Conservation (phyloP, 2,888 invertebrate genomes). For the Cylloceria caligata region DNA sequence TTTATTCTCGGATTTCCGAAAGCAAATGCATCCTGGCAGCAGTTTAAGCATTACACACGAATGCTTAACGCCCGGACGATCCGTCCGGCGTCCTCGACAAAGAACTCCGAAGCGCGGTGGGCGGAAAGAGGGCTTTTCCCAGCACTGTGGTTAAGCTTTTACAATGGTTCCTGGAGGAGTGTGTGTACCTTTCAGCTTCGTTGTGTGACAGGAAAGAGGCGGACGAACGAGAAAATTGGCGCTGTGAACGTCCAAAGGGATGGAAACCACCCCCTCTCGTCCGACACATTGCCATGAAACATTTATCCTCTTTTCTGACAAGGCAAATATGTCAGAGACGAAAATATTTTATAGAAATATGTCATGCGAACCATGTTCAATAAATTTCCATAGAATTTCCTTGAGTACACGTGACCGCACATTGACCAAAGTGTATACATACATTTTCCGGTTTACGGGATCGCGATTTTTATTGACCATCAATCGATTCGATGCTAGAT, state of each 20-base stretch:
- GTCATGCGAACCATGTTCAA: background rate
- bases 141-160: conserved; percentile 15
- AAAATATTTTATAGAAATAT: background rate
- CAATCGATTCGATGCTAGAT: conserved; percentile 36
- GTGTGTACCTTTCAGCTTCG: conserved; percentile 22
- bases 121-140: conserved; percentile 48
- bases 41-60: conserved; percentile 22
- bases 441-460: conserved; percentile 52
- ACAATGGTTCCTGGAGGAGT: conserved; percentile 25
- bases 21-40: conserved; percentile 46
- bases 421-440: background rate
- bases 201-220: background rate
- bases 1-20: conserved; percentile 60
- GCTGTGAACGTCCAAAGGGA: conserved; percentile 27
- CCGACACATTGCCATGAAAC: conserved; percentile 1
- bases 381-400: background rate
- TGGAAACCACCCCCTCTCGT: conserved; percentile 19
- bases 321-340: conserved; percentile 5
- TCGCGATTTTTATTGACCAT: conserved; percentile 45
- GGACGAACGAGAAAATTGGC: conserved; percentile 2
- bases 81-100: conserved; percentile 48
- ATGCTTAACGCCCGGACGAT: conserved; percentile 13
- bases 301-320: conserved; percentile 7
- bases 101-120: conserved; percentile 48
- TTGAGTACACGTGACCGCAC: background rate